Conservation (phyloP, 2,797 vertebrate genomes). For the Darevskia nairensis region DNA sequence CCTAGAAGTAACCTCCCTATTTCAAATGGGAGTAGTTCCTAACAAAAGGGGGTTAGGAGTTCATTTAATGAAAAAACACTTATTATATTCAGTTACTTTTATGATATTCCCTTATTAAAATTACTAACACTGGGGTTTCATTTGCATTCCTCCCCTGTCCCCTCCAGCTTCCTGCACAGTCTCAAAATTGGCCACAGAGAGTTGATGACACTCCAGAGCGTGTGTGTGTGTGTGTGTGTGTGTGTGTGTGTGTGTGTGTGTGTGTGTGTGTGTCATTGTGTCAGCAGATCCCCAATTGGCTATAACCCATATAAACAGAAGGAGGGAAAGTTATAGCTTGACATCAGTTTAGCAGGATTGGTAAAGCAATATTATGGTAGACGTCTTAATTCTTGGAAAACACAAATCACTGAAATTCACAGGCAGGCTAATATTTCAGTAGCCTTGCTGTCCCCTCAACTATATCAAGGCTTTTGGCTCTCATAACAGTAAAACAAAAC, state of each 20-base stretch:
- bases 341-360: background rate
- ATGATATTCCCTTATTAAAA: background rate
- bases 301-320: background rate
- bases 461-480: background rate
- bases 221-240: too few relatives aligned
- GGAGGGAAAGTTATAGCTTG: background rate
- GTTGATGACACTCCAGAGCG: too few relatives aligned
- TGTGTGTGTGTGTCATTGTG: too few relatives aligned
- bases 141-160: too few relatives aligned
- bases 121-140: background rate
- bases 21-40: background rate
- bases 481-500: background rate
- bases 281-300: too few relatives aligned
- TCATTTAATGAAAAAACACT: background rate
- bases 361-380: background rate
- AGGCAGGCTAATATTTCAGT: background rate
- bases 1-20: background rate
- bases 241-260: too few relatives aligned
- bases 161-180: too few relatives aligned
- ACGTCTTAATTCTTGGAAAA: background rate
- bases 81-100: background rate
- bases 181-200: too few relatives aligned
- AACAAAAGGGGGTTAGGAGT: background rate
- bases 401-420: background rate
- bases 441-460: background rate